A percentile compares a stretch with the other conserved stretches of the same genome.
Evolutionary conservation across 2,113 vertebrate genomes (phyloP).

Genomic region (Pyxicephalus adspersus): DNA sequence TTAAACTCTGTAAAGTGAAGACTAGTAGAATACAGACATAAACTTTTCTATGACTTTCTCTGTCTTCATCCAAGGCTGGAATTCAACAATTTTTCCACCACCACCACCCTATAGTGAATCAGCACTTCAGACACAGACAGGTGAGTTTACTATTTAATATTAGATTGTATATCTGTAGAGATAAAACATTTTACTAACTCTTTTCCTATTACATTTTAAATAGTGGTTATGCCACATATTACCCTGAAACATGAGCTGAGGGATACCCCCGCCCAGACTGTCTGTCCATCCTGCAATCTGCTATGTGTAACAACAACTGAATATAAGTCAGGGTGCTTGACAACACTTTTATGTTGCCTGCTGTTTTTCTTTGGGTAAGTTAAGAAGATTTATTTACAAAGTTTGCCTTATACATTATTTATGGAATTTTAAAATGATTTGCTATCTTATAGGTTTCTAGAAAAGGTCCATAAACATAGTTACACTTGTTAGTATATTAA

Average conservation of each 20-base stretch:
- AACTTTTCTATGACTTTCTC: not conserved
- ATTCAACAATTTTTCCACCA: not conserved
- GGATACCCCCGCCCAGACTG: conserved; percentile 12
- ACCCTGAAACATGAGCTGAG: not conserved
- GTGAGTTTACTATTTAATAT: not conserved
- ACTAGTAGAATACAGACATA: no score
- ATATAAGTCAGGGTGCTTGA: conserved; percentile 12
- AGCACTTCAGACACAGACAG: not conserved
- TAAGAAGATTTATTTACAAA: not conserved
- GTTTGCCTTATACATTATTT: not conserved
- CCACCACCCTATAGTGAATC: conserved; percentile 2
- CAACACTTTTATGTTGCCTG: conserved; percentile 3
- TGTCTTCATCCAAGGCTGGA: not conserved
- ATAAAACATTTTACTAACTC: not conserved
- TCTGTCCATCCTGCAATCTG: conserved; percentile 9
- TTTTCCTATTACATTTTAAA: not conserved
- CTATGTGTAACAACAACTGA: not conserved
- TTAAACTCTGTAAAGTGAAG: no score
- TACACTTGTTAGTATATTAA: no score
- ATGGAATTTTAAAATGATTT: no score
- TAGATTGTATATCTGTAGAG: not conserved
- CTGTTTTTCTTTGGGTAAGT: conserved; percentile 31
- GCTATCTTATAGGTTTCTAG: no score
- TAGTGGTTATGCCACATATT: not conserved
- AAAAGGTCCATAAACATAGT: no score